A percentile compares a stretch with the other conserved stretches of the same genome.
These are phyloP conservation scores for Prietella phreatophila DNA, from an alignment of 2,113 vertebrate species.

Conservation along the genomic window DNA sequence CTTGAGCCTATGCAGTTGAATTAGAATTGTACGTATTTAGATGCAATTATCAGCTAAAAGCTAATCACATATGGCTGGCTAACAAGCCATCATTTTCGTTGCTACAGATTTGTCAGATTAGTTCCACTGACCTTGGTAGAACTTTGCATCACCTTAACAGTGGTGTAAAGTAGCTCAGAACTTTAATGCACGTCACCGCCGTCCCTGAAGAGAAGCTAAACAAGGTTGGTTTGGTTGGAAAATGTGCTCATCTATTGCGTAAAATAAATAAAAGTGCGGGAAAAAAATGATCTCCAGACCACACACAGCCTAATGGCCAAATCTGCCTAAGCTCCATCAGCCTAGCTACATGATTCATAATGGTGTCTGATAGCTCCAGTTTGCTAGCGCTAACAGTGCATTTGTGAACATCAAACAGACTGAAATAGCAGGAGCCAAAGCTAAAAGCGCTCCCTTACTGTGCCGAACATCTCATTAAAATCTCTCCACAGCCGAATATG, in stretches of 20 bases:
- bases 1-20: too few relatives aligned
- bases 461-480: conserved; percentile 38
- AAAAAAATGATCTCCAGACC: background rate
- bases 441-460: conserved; percentile 33
- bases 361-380: conserved; percentile 19
- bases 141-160: background rate
- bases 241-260: background rate
- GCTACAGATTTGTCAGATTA: background rate
- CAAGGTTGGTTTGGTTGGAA: background rate
- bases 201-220: background rate
- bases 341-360: conserved; percentile 22
- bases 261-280: background rate
- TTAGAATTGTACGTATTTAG: background rate
- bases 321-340: background rate
- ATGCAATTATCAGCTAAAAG: background rate
- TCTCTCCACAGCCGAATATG: conserved; percentile 8
- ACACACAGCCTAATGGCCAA: conserved; percentile 19
- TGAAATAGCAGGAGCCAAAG: conserved; percentile 30
- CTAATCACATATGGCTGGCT: background rate
- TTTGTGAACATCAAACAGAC: conserved; percentile 28
- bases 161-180: background rate
- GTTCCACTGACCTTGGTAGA: background rate
- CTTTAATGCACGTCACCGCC: too few relatives aligned
- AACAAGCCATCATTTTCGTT: background rate
- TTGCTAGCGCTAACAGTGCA: conserved; percentile 16